phyloP scores from a whole-genome alignment of 2,888 invertebrate genomes.

The Ennomos fuscantarius region DNA sequence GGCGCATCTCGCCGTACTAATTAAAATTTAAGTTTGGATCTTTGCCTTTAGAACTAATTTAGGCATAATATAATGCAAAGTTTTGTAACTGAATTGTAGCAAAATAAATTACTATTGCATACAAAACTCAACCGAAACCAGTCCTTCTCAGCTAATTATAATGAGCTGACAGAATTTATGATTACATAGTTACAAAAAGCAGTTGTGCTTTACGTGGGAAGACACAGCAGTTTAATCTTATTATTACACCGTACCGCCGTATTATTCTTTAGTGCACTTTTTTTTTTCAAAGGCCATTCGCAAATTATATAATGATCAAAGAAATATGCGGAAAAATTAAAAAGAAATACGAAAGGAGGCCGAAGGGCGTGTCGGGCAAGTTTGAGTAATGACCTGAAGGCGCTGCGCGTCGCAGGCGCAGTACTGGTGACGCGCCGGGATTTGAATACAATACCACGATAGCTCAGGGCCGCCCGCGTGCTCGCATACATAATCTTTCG shows the following conservation, averaged over 20 bases:
- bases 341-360: constrained; percentile 40
- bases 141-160: constrained; percentile 29
- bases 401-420: constrained; percentile 47
- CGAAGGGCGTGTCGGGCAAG: constrained; percentile 58
- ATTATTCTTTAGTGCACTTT: background rate
- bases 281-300: constrained; percentile 11
- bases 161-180: constrained; percentile 28
- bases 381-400: constrained; percentile 64
- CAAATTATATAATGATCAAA: constrained; percentile 30
- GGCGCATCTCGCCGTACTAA: constrained; percentile 64
- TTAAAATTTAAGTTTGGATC: constrained; percentile 74
- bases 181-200: constrained; percentile 22
- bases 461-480: constrained; percentile 77
- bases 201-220: constrained; percentile 32
- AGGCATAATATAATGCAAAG: constrained; percentile 42
- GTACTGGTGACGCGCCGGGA: constrained; percentile 64
- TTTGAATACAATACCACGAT: constrained; percentile 83
- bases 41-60: constrained; percentile 52
- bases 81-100: constrained; percentile 21
- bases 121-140: constrained; percentile 32
- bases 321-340: constrained; percentile 32
- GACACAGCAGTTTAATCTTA: constrained; percentile 32
- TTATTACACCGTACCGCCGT: constrained; percentile 16
- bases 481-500: constrained; percentile 75
- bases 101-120: constrained; percentile 34